Base-by-base conservation (phyloP, 2,113 vertebrate genomes). In the Penelope pileata region DNA sequence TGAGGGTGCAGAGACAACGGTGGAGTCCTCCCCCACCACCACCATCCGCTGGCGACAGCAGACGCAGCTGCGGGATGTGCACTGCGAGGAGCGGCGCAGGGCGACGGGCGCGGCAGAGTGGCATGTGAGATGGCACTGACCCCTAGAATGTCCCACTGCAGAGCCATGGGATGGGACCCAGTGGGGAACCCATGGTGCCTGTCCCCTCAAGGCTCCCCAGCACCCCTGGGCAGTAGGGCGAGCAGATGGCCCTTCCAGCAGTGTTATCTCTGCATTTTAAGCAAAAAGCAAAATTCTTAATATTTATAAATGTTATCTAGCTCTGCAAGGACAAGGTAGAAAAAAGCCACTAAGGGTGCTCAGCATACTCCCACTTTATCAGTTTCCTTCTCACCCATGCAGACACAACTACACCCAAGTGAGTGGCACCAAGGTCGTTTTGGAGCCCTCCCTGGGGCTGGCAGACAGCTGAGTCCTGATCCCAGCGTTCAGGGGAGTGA, bases 1-100 rank as follows among this genome's bases (percentile, higher is more conserved):
- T 23, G 47, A 42, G 2, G 50, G 91, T 0, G 94, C 90, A 2
- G 81, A 97, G 59, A 97, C 97, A 1, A 29, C 66, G 2, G 97
- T 95, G 14, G 59, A 53, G 2, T 85, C 92, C 0, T 56, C 68
- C 15, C 72, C 96, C 75, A 75, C 5, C 83, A 98, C 97, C 34
- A 43, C 80, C 56, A 68, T 98, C 34, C 64, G 19, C 18, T 98
- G 98, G 98, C 66, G 40, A 51, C 97, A 85, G 32, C 91, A 43
- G 77, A 97, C 91, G 0, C 38, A 26, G 48, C 93, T 93, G 86
- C 78, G 47, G 43, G 42, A 85, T 1, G 59, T 96, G 79, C 75
- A 0, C 82, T 98, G 98, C 7, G 92, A 98, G 92, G 94, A 98
- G 90, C 78, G 97, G 75, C 94, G 97, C 86, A 93, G 73, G 63